A percentile compares a stretch with the other conserved stretches of the same genome.
These are phyloP conservation scores for Lamellibrachia luymesi DNA, from an alignment of 1,140 invertebrate species.

Conservation along the genomic window DNA sequence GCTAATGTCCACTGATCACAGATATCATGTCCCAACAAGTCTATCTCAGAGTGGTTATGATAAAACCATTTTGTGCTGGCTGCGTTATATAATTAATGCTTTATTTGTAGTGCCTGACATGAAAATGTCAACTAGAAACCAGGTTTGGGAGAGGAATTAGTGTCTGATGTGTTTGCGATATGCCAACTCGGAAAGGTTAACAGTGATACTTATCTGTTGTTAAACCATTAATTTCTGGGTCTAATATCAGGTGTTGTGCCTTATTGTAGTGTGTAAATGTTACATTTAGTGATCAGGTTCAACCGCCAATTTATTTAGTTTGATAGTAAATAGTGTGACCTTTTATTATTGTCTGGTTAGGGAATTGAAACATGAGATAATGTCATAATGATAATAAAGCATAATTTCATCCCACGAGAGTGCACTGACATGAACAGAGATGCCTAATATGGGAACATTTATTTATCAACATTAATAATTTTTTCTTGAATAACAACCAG, in stretches of 20 bases:
- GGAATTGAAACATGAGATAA: background rate
- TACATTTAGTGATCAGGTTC: too few relatives aligned
- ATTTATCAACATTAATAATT: background rate
- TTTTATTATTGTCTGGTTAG: background rate
- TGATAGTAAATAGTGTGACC: background rate
- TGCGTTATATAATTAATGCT: background rate
- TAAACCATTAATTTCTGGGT: background rate
- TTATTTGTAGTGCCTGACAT: background rate
- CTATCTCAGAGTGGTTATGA: background rate
- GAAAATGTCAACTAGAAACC: background rate
- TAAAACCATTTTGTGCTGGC: background rate
- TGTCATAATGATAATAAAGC: background rate
- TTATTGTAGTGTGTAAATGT: too few relatives aligned
- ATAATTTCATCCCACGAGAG: background rate
- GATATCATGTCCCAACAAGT: background rate
- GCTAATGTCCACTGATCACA: background rate
- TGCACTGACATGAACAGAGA: background rate
- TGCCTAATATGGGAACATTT: background rate
- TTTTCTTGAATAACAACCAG: background rate
- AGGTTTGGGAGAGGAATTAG: background rate
- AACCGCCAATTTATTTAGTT: background rate
- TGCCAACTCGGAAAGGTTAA: background rate
- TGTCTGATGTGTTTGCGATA: background rate
- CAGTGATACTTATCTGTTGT: background rate
- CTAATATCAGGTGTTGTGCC: too few relatives aligned